Base-by-base conservation (phyloP, 2,113 vertebrate genomes). In the Macquaria ambigua region DNA sequence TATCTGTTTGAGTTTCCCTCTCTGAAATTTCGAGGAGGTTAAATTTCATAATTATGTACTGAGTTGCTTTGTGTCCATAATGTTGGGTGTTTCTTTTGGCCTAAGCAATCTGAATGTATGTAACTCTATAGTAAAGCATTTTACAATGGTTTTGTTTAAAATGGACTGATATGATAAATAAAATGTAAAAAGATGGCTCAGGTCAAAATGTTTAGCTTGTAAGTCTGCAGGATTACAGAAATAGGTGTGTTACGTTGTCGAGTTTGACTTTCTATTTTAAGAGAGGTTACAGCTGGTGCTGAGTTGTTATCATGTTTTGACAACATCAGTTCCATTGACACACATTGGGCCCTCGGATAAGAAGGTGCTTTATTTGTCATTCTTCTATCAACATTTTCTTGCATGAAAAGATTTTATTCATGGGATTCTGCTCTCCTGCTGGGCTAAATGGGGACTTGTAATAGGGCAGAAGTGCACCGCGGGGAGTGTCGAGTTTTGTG, bases 371-470 rank as follows among this genome's bases (percentile, higher is more conserved):
- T 88, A 76, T 86, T 88, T 86, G 71, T 90, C 74, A 69, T 90
- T 89, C 77, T 85, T 86, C 55, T 72, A 67, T 83, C 76, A 81
- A 64, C 71, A 58, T 75, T 87, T 86, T 87, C 61, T 50, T 84
- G 73, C 78, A 82, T 90, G 74, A 85, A 76, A 91, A 61, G 58
- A 85, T 82, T 88, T 91, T 91, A 92, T 93, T 93, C 86, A 90
- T 91, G 69, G 74, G 74, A 82, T 86, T 89, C 72, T 76, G 73
- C 81, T 69, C 83, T 85, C 90, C 89, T 79, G 92, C 89, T 91
- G 90, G 72, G 91, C 85, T 92, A 90, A 91, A 92, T 87, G 74
- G 83, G 77, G 83, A 91, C 82, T 84, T 81, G 85, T 90, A 90
- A 87, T 64, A 74, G 89, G 92, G 85, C 84, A 92, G 84, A 75